A percentile compares a stretch with the other conserved stretches of the same genome.
Evolutionary conservation across 2,888 invertebrate genomes (phyloP).

Genomic region (Plusia festucae): DNA sequence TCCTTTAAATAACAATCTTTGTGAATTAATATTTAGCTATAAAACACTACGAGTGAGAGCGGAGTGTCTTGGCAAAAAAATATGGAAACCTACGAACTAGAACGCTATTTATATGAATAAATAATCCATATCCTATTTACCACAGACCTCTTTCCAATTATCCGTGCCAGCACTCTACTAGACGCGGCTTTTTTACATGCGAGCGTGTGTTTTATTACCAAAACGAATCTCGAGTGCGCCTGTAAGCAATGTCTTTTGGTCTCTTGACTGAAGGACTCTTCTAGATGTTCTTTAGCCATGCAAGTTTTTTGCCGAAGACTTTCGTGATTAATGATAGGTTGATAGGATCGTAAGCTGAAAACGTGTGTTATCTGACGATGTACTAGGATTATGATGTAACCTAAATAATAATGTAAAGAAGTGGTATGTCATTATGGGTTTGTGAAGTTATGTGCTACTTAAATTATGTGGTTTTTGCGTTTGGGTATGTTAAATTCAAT

Average conservation of each 20-base stretch:
- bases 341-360: constrained; percentile 31
- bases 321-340: constrained; percentile 54
- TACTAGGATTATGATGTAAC: constrained; percentile 7
- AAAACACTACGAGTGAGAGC: too few relatives aligned
- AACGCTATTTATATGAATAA: constrained; percentile 15
- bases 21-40: too few relatives aligned
- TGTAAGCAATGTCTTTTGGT: constrained; percentile 60
- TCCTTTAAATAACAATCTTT: too few relatives aligned
- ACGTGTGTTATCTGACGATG: constrained; percentile 20
- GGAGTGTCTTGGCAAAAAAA: neutral
- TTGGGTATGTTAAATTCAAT: neutral
- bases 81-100: neutral
- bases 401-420: neutral
- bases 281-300: constrained; percentile 54
- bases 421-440: neutral
- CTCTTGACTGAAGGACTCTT: constrained; percentile 59
- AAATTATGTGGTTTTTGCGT: neutral
- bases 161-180: constrained; percentile 33
- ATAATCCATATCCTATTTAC: constrained; percentile 21
- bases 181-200: constrained; percentile 70
- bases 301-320: constrained; percentile 47
- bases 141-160: constrained; percentile 53
- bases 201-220: constrained; percentile 74
- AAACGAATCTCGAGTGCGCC: constrained; percentile 68
- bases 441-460: neutral